Conservation (phyloP, 2,797 vertebrate genomes). For the Cercopithecus diana region DNA sequence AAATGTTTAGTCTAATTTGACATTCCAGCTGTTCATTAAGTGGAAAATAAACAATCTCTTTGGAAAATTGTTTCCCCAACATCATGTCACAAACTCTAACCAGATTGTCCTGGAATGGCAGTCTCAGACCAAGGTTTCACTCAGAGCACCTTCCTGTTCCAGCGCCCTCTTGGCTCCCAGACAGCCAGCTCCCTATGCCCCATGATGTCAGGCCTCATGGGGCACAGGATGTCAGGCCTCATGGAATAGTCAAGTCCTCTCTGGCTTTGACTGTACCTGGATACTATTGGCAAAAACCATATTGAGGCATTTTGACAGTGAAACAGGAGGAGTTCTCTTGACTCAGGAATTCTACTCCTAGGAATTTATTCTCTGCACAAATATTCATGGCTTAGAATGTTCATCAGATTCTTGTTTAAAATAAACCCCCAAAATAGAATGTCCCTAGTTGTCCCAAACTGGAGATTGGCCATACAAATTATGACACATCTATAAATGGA, state of each 20-base stretch:
- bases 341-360: neutral
- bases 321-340: neutral
- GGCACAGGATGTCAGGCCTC: neutral
- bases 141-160: neutral
- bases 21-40: conserved; percentile 62
- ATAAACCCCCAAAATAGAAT: neutral
- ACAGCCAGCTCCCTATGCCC: neutral
- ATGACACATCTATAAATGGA: neutral
- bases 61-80: neutral
- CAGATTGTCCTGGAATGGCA: neutral
- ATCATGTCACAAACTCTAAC: neutral
- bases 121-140: neutral
- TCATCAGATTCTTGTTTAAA: neutral
- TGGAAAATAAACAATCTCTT: neutral
- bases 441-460: neutral
- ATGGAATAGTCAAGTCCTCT: neutral
- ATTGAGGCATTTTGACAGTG: neutral
- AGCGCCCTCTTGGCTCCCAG: neutral
- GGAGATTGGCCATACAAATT: neutral
- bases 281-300: neutral
- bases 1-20: conserved; percentile 2
- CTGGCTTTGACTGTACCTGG: rapidly evolving
- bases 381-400: neutral
- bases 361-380: neutral
- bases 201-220: neutral